phyloP scores from a whole-genome alignment of 2,797 vertebrate genomes.

The Falco biarmicus region DNA sequence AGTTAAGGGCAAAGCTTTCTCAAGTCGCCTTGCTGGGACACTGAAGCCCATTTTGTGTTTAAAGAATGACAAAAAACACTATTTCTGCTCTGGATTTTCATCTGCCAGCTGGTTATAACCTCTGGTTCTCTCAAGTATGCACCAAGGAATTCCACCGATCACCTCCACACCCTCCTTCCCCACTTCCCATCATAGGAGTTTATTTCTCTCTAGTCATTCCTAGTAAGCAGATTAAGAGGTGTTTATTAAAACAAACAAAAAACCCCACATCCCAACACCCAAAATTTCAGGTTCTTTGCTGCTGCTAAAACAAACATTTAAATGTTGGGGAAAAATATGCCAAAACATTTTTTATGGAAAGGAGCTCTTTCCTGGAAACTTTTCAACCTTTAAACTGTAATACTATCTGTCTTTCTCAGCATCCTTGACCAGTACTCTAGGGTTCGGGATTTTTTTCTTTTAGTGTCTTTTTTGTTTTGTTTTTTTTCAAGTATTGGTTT shows the following conservation, averaged over 20 bases:
- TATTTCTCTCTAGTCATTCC: not conserved
- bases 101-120: not conserved
- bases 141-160: not conserved
- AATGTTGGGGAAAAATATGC: fast-evolving
- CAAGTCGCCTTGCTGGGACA: not conserved
- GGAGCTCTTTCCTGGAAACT: not conserved
- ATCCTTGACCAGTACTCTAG: not conserved
- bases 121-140: not conserved
- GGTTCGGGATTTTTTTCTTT: not conserved
- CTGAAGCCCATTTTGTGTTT: not conserved
- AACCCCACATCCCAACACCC: fast-evolving
- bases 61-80: not conserved
- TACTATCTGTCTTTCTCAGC: not conserved
- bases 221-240: not conserved
- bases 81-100: not conserved
- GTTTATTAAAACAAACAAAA: not conserved
- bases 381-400: not conserved
- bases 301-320: not conserved
- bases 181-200: not conserved
- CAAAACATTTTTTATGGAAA: not conserved
- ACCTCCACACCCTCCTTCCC: not conserved
- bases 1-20: not conserved
- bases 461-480: not conserved
- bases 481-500: not conserved
- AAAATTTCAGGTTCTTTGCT: not conserved